Evolutionary conservation across 2,888 invertebrate species (phyloP).

Genomic region (Orthosia incerta): DNA sequence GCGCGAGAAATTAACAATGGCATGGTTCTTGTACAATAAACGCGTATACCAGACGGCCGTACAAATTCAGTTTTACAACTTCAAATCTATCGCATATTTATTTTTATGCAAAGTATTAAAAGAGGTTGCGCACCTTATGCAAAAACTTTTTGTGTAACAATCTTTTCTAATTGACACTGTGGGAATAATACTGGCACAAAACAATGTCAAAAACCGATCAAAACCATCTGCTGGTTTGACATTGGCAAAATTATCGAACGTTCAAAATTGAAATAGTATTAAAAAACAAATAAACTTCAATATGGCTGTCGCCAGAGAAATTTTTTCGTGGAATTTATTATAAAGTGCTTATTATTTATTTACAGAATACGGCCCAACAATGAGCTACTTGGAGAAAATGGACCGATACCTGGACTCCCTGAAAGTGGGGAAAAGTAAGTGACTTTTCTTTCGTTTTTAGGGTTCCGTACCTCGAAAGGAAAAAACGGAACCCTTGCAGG

Average conservation of each 20-base stretch:
- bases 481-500: too few relatives aligned
- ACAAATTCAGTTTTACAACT: too few relatives aligned
- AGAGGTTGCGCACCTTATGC: not conserved
- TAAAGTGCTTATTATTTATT: conserved; percentile 53
- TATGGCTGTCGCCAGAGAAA: conserved; percentile 47
- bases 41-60: too few relatives aligned
- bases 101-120: not conserved
- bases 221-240: too few relatives aligned
- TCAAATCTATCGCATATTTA: too few relatives aligned
- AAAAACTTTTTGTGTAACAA: conserved; percentile 9
- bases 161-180: conserved; percentile 13
- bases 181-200: conserved; percentile 37
- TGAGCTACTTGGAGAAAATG: conserved; percentile 87
- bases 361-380: conserved; percentile 74
- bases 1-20: too few relatives aligned
- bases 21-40: too few relatives aligned
- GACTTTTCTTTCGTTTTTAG: conserved; percentile 25
- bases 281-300: conserved; percentile 21
- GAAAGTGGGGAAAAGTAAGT: conserved; percentile 89
- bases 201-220: not conserved
- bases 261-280: conserved; percentile 9
- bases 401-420: conserved; percentile 87
- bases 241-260: too few relatives aligned
- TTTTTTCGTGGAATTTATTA: conserved; percentile 41
- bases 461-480: too few relatives aligned